phyloP scores from a whole-genome alignment of 2,113 vertebrate species.

The Sarotherodon lohbergeri region DNA sequence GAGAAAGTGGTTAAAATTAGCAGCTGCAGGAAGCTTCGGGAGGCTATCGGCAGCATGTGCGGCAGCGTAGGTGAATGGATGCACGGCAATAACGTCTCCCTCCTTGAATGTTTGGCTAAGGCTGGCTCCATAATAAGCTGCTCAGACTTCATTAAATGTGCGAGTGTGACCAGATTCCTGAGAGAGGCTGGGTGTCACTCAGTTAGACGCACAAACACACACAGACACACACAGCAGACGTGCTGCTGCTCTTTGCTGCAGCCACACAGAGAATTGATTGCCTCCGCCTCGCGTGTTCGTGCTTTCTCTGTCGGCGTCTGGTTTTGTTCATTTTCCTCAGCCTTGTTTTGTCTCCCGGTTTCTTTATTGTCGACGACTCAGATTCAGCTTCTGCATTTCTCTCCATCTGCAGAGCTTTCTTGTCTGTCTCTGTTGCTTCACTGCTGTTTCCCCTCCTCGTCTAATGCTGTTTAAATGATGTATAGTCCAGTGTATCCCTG shows the following conservation, averaged over 20 bases:
- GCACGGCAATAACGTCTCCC: background rate
- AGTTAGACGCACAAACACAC: background rate
- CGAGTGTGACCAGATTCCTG: constrained; percentile 41
- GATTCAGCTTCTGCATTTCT: background rate
- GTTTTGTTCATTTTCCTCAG: background rate
- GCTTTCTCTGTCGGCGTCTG: background rate
- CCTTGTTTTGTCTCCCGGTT: background rate
- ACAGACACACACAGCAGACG: background rate
- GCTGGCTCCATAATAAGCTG: constrained; percentile 26
- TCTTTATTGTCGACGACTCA: background rate
- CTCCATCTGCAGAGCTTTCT: background rate
- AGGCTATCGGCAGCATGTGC: background rate
- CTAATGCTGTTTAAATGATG: background rate
- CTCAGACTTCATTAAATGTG: constrained; percentile 45
- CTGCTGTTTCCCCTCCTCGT: background rate
- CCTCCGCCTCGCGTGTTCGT: background rate
- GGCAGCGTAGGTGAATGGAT: background rate
- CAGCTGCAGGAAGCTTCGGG: background rate
- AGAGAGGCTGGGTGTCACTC: constrained; percentile 1
- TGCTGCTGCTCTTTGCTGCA: background rate
- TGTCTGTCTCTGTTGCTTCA: background rate
- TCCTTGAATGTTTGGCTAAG: constrained; percentile 6
- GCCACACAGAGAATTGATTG: background rate
- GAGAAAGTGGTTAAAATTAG: background rate
- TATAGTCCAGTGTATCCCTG: background rate